Evolutionary conservation across 2,888 invertebrate genomes (phyloP), one percentile per base, ranked within the genome.

Genomic region (Pristionchus maxplancki): DNA sequence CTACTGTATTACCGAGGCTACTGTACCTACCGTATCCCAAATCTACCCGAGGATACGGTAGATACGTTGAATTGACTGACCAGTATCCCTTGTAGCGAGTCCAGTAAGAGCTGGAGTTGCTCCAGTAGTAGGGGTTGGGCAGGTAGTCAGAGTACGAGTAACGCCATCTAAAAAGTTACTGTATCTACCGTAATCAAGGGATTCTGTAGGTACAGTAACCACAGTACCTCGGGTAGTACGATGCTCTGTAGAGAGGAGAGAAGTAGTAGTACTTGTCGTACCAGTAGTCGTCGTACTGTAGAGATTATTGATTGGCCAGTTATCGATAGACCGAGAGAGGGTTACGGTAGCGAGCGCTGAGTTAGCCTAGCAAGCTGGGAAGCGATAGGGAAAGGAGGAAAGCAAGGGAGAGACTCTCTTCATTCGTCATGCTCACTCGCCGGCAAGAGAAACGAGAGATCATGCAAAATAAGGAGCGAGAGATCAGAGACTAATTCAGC

Each of bases 191-290:
- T 31, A 50, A 1, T 17, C 31, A 53, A 40, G 3, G 78, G n/a
- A n/a, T 40, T 44, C 40, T 17, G n/a, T 37, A 44, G 78, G 8
- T 78, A 78, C 78, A 78, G 40, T n/a, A 44, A 11, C 11, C 24
- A 44, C 20, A 17, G 31, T 85, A 64, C 86, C 71, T 87, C 31
- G 86, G 71, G 71, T 87, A 87, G 44, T 50, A 34, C 48, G 71
- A 40, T 48, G 71, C 44, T 34, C 86, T 34, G 86, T 87, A 87
- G 71, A 87, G 67, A 9, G 85, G 93, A 34, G 93, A 93, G 91
- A 93, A 93, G 91, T 93, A 93, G 91, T 93, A 91, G 90, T 93
- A 93, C 71, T 91, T 90, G 89, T 93, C 93, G 89, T 92, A 93
- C 93, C 93, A 92, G 90, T 92, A 92, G 90, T 92, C 91, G 82